Evolutionary conservation across 2,888 invertebrate species (phyloP).

Genomic region (Ichneumoninae sp.): DNA sequence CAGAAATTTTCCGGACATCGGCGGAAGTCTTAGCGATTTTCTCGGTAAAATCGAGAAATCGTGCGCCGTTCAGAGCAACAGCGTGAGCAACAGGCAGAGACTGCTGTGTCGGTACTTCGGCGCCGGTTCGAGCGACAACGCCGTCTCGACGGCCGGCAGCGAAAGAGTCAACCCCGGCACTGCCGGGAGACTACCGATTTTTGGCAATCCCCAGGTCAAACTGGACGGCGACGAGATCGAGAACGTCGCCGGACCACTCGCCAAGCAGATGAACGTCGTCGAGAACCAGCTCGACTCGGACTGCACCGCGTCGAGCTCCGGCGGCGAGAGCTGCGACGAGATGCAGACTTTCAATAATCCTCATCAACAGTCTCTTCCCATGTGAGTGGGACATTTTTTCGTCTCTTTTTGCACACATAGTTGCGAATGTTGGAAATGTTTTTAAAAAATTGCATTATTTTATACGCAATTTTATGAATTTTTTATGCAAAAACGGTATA

Average conservation of each 20-base stretch:
- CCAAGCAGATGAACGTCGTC: constrained; percentile 90
- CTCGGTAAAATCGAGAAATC: constrained; percentile 82
- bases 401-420: constrained; percentile 11
- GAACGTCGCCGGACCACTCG: constrained; percentile 90
- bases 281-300: constrained; percentile 94
- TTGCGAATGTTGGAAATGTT: neutral
- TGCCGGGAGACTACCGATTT: constrained; percentile 78
- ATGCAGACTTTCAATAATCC: constrained; percentile 91
- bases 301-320: constrained; percentile 96
- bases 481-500: no score
- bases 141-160: constrained; percentile 23
- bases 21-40: constrained; percentile 78
- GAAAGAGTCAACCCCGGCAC: constrained; percentile 60
- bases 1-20: constrained; percentile 80
- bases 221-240: constrained; percentile 86
- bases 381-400: constrained; percentile 87
- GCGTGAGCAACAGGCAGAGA: constrained; percentile 78
- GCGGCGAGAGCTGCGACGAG: constrained; percentile 97
- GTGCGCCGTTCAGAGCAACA: constrained; percentile 81
- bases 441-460: no score
- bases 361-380: constrained; percentile 90
- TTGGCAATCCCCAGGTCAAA: constrained; percentile 80
- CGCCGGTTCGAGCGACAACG: constrained; percentile 84
- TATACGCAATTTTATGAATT: no score
- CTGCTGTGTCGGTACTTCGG: constrained; percentile 85